Percentiles rank a stretch among this genome's conserved stretches.
Conservation (phyloP, 1,140 invertebrate genomes). For the Dendroctonus valens region DNA sequence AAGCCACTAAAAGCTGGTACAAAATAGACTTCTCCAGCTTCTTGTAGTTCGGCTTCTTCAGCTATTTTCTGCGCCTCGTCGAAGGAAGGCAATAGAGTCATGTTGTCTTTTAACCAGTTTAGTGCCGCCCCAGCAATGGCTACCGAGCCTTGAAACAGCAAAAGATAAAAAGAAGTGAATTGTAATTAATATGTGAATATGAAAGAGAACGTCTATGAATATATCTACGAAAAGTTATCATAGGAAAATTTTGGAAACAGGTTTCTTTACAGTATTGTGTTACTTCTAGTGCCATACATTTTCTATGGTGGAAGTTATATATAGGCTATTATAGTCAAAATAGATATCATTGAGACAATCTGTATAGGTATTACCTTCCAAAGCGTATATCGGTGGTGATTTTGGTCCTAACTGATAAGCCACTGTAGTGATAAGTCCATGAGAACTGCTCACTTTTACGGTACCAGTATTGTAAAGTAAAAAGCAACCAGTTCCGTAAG, state of each 20-base stretch:
- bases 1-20: slow-evolving; percentile 95
- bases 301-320: no score
- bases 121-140: slow-evolving; percentile 72
- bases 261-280: no score
- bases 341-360: no score
- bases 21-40: slow-evolving; percentile 85
- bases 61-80: slow-evolving; percentile 59
- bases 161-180: neutral
- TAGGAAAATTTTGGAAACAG: no score
- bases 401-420: slow-evolving; percentile 87
- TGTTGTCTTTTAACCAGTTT: slow-evolving; percentile 88
- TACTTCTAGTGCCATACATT: no score
- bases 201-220: no score
- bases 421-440: slow-evolving; percentile 92
- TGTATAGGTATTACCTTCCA: no score
- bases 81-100: slow-evolving; percentile 72
- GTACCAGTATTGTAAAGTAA: slow-evolving; percentile 92
- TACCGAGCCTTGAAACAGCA: slow-evolving; percentile 59
- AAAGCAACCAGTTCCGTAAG: slow-evolving; percentile 96
- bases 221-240: no score
- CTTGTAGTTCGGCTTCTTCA: slow-evolving; percentile 64
- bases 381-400: slow-evolving; percentile 78
- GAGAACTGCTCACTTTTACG: slow-evolving; percentile 60
- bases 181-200: neutral
- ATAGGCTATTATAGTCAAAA: no score